phyloP scores from a whole-genome alignment of 2,113 vertebrate species.

The Tupaia chinensis region DNA sequence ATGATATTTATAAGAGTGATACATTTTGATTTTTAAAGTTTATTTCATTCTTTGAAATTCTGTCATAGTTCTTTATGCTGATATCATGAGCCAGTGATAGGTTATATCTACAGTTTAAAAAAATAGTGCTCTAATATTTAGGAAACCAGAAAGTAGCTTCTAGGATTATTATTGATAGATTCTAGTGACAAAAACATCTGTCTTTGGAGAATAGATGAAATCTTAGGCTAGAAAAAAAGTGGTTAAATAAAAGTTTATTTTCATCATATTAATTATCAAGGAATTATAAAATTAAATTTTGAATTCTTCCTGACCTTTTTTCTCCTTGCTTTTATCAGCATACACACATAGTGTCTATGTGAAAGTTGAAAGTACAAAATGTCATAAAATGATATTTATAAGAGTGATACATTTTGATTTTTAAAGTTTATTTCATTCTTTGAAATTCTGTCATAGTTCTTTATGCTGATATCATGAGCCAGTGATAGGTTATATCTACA shows the following conservation, averaged over 20 bases:
- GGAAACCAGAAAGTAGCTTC: neutral
- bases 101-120: neutral
- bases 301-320: neutral
- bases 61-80: neutral
- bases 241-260: neutral
- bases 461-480: neutral
- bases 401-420: conserved; percentile 8
- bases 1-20: conserved; percentile 20
- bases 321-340: conserved; percentile 85
- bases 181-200: neutral
- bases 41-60: conserved; percentile 3
- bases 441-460: neutral
- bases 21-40: conserved; percentile 16
- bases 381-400: conserved; percentile 18
- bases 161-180: neutral
- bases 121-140: conserved; percentile 23
- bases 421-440: conserved; percentile 13
- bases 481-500: neutral
- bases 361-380: neutral
- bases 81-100: neutral
- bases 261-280: neutral
- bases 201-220: neutral
- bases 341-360: neutral
- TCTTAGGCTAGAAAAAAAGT: neutral
- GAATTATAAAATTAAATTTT: neutral